Conservation (phyloP, 2,113 vertebrate genomes). For the Eretmochelys imbricata region DNA sequence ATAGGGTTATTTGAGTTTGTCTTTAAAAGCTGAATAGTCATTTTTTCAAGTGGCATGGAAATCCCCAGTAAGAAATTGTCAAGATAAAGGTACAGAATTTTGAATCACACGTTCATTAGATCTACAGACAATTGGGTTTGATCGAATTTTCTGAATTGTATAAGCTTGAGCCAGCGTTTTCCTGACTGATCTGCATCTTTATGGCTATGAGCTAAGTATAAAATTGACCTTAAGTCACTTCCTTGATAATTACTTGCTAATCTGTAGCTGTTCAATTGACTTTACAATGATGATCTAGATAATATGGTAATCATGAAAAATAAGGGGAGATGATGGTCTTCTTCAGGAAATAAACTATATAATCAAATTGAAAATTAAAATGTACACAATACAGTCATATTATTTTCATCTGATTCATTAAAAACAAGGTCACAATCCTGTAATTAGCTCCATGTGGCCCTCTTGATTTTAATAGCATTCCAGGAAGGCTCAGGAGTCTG, state of each 20-base stretch:
- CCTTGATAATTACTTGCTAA: constrained; percentile 10
- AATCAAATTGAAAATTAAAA: background rate
- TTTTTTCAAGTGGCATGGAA: background rate
- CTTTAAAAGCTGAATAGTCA: background rate
- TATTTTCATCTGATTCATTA: background rate
- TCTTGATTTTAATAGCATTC: background rate
- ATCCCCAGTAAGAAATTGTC: background rate
- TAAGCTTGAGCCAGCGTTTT: constrained; percentile 16
- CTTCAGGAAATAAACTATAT: background rate
- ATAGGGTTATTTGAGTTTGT: background rate
- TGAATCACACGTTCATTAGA: constrained; percentile 32
- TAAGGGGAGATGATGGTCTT: background rate
- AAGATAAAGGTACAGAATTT: constrained; percentile 26
- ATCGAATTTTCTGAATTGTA: constrained; percentile 11
- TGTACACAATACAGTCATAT: fast-evolving
- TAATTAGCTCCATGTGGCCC: background rate
- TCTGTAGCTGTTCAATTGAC: constrained; percentile 27
- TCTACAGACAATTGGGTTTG: constrained; percentile 20
- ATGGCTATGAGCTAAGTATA: background rate
- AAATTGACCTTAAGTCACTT: constrained; percentile 41
- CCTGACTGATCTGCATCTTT: constrained; percentile 10
- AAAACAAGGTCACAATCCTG: background rate
- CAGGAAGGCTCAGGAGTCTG: background rate
- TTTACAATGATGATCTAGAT: background rate
- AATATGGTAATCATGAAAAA: background rate